A percentile compares a stretch with the other conserved stretches of the same genome.
These are phyloP conservation scores for Romanogobio albipinnatus DNA, from an alignment of 2,113 vertebrate species.

Conservation along the genomic window DNA sequence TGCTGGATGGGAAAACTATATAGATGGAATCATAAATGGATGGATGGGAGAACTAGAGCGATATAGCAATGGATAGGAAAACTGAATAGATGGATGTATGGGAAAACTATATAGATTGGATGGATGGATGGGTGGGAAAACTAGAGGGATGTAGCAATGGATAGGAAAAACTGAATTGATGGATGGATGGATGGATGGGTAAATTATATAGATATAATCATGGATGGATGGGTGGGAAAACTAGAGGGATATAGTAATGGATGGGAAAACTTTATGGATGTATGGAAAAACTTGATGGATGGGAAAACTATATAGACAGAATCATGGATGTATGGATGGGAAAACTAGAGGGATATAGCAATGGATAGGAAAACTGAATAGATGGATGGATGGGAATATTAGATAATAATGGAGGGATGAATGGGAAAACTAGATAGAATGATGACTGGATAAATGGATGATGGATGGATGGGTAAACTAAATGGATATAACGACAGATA, in stretches of 20 bases:
- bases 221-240: too few species aligned
- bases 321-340: not conserved
- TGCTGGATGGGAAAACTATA: not conserved
- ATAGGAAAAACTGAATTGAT: not conserved
- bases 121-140: not conserved
- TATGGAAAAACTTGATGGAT: too few species aligned
- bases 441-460: not conserved
- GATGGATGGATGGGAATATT: not conserved
- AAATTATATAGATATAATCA: too few species aligned
- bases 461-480: not conserved
- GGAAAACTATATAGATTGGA: not conserved
- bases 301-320: not conserved
- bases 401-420: not conserved
- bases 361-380: too few species aligned
- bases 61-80: not conserved
- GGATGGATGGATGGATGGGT: too few species aligned
- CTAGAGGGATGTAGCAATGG: too few species aligned
- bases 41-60: too few species aligned
- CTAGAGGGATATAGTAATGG: not conserved
- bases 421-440: not conserved
- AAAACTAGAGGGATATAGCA: too few species aligned
- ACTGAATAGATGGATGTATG: not conserved
- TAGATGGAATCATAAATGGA: too few species aligned
- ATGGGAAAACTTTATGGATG: too few species aligned
- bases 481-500: not conserved